Conservation (phyloP, 2,888 invertebrate species). For the Punctoribates punctum region DNA sequence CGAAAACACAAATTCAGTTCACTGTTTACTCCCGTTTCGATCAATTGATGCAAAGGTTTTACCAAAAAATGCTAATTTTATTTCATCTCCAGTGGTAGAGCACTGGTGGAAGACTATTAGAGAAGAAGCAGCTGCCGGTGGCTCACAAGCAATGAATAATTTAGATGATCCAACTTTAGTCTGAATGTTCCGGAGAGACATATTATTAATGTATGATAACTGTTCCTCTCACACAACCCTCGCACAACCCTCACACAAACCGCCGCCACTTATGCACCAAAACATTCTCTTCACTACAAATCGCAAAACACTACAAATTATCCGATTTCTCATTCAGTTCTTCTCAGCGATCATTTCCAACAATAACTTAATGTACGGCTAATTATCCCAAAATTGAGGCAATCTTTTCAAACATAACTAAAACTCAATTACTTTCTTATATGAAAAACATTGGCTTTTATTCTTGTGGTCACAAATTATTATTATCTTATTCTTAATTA, state of each 20-base stretch:
- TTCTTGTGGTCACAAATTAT: too few species aligned
- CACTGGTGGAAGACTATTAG: background rate
- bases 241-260: constrained; percentile 4
- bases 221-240: background rate
- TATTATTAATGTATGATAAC: constrained; percentile 35
- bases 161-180: constrained; percentile 13
- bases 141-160: constrained; percentile 35
- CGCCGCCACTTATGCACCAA: background rate
- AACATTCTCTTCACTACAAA: background rate
- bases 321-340: too few species aligned
- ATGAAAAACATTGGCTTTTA: too few species aligned
- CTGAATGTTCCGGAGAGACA: constrained; percentile 36
- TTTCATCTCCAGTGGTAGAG: constrained; percentile 1
- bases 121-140: background rate
- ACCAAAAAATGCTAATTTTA: constrained; percentile 29
- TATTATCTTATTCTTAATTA: too few species aligned
- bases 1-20: background rate
- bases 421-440: too few species aligned
- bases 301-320: background rate
- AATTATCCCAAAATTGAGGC: too few species aligned
- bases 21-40: background rate
- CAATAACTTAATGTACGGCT: too few species aligned
- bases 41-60: background rate
- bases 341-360: too few species aligned
- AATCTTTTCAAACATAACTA: too few species aligned